A percentile compares a stretch with the other conserved stretches of the same genome.
Evolutionary conservation across 2,888 invertebrate species (phyloP).

Genomic region (Plagodis pulveraria): DNA sequence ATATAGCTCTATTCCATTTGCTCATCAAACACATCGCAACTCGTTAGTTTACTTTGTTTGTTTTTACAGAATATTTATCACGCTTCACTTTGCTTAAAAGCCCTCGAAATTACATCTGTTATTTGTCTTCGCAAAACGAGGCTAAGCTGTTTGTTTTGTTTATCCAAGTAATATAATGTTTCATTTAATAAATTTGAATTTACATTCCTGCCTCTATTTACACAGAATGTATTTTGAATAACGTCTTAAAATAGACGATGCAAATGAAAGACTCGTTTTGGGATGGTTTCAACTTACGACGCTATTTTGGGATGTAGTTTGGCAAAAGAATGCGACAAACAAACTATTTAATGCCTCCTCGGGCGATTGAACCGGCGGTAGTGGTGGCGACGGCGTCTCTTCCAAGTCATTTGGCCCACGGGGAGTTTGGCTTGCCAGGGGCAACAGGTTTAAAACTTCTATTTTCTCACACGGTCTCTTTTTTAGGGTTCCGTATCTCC

Average conservation of each 20-base stretch:
- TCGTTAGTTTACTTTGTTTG: too few relatives aligned
- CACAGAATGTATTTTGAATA: constrained; percentile 10
- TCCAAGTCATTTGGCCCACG: constrained; percentile 62
- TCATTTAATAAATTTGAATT: constrained; percentile 16
- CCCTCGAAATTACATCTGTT: constrained; percentile 25
- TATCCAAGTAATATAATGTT: too few relatives aligned
- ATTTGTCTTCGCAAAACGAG: constrained; percentile 34
- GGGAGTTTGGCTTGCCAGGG: constrained; percentile 57
- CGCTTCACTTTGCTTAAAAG: constrained; percentile 4
- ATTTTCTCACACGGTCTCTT: constrained; percentile 1
- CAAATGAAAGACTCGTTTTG: constrained; percentile 14
- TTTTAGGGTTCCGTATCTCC: too few relatives aligned
- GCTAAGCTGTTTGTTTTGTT: constrained; percentile 31
- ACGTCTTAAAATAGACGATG: constrained; percentile 13
- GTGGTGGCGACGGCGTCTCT: constrained; percentile 50
- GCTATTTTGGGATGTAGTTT: constrained; percentile 30
- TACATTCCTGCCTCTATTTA: constrained; percentile 21
- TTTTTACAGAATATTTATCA: neutral
- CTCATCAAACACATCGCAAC: too few relatives aligned
- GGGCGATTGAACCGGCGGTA: constrained; percentile 30
- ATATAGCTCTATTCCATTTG: too few relatives aligned
- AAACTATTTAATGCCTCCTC: constrained; percentile 34
- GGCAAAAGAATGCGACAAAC: constrained; percentile 30
- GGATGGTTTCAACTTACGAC: constrained; percentile 16
- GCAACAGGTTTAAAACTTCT: constrained; percentile 61